Base-by-base conservation (phyloP, 2,888 invertebrate genomes). In the Trypoxylon attenuatum region DNA sequence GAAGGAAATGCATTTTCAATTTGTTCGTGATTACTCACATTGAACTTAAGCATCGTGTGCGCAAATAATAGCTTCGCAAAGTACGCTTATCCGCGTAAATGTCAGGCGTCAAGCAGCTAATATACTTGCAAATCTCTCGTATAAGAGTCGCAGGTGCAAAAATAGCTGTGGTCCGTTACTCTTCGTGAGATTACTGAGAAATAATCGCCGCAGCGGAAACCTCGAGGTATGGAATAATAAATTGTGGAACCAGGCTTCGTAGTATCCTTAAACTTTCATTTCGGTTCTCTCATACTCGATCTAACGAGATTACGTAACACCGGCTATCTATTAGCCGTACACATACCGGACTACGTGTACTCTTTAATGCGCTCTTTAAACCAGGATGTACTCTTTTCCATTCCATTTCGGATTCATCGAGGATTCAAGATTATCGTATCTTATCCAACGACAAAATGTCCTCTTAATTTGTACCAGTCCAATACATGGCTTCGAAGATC, bases 91-190 rank as follows among this genome's bases (percentile, higher is more conserved):
- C 5, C 1, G 6, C 18, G 21, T 38, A 61, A 61, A 43, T 52
- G 61, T 38, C 61, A 55, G 22, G 27, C 51, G 64, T 61, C 51
- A 61, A 65, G 13, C 15, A 51, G 51, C 42, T 52, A 65, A 65
- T 65, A 46, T 61, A 61, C 47, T 65, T 65, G 64, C 55, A 55
- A 65, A 65, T 65, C 15, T 54, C 38, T 8, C n/a, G 15, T 10
- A 46, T 38, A 38, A 65, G 50, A 50, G 47, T 46, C 23, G 29
- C 15, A 13, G 15, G 22, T 15, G 51, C 8, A 65, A 61, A 61
- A 55, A 61, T 38, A 19, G 1, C 0, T 8, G 5, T 13, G 29
- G 23, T n/a, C 53, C 54, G 63, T 54, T 63, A 59, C 6, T 21
- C 8, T 10, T 8, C 13, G 22, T 10, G 29, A 29, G 25, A 21